Conservation (phyloP, 2,113 vertebrate genomes). For the Irena cyanogastra region DNA sequence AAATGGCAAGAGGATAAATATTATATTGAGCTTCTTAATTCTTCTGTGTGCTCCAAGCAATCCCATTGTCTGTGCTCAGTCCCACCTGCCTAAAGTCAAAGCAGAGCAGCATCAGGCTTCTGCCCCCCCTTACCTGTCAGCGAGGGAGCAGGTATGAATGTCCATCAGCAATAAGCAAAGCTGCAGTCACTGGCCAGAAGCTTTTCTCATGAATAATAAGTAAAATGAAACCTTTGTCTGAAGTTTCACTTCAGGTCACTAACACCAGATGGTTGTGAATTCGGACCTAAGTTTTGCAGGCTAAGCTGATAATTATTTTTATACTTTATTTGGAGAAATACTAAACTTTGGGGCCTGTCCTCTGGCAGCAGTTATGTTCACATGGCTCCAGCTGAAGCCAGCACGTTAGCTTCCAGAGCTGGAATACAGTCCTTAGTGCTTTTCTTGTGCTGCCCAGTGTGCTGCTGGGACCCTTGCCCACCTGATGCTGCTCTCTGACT, state of each 20-base stretch:
- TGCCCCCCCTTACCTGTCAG: background rate
- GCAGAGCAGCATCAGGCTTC: background rate
- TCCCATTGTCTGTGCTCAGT: background rate
- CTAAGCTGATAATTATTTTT: constrained; percentile 9
- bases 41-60: rapidly evolving
- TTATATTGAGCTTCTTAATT: background rate
- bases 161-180: background rate
- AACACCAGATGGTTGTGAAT: background rate
- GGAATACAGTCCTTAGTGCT: background rate
- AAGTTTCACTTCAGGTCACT: background rate
- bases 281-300: rapidly evolving
- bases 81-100: background rate
- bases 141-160: rapidly evolving
- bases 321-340: background rate
- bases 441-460: background rate
- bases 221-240: background rate
- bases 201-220: background rate
- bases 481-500: background rate
- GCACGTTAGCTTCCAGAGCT: background rate
- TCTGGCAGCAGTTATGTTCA: background rate
- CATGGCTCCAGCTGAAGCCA: background rate
- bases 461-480: background rate
- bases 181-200: background rate
- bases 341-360: background rate
- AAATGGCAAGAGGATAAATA: background rate